Percentiles rank a stretch among this genome's conserved stretches.
Evolutionary conservation across 2,888 invertebrate genomes (phyloP).

Genomic region (Eupithecia centaureata): DNA sequence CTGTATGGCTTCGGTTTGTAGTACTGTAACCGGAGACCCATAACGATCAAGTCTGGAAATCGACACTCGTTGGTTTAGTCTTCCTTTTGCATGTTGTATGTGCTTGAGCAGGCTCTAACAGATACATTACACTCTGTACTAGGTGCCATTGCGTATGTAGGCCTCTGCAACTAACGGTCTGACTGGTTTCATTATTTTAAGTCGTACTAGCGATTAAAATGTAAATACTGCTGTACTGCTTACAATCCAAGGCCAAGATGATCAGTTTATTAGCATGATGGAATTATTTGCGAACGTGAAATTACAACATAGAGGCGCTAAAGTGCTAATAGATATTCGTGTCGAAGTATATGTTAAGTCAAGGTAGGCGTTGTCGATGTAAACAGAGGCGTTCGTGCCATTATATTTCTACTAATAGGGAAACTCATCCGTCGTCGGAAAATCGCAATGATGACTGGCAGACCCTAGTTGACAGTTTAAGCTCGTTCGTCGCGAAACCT

Average conservation of each 20-base stretch:
- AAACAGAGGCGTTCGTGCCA: constrained; percentile 57
- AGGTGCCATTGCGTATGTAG: constrained; percentile 27
- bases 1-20: constrained; percentile 50
- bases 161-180: constrained; percentile 27
- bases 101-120: constrained; percentile 26
- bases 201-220: constrained; percentile 14
- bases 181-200: constrained; percentile 30
- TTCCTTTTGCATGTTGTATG: constrained; percentile 44
- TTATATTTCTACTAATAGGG: constrained; percentile 57
- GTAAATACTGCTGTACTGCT: neutral
- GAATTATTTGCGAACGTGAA: neutral
- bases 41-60: constrained; percentile 56
- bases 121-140: constrained; percentile 22
- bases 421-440: constrained; percentile 64
- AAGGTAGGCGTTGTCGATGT: neutral
- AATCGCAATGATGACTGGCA: constrained; percentile 49
- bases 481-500: constrained; percentile 60
- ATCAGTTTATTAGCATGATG: neutral
- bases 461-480: constrained; percentile 65
- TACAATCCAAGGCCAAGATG: neutral
- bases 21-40: constrained; percentile 61
- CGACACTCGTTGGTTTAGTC: constrained; percentile 47
- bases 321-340: neutral
- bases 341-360: neutral
- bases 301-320: neutral